Evolutionary conservation across 1,140 invertebrate genomes (phyloP), one percentile per base, ranked within the genome.

Genomic region (Neodiprion fabricii): DNA sequence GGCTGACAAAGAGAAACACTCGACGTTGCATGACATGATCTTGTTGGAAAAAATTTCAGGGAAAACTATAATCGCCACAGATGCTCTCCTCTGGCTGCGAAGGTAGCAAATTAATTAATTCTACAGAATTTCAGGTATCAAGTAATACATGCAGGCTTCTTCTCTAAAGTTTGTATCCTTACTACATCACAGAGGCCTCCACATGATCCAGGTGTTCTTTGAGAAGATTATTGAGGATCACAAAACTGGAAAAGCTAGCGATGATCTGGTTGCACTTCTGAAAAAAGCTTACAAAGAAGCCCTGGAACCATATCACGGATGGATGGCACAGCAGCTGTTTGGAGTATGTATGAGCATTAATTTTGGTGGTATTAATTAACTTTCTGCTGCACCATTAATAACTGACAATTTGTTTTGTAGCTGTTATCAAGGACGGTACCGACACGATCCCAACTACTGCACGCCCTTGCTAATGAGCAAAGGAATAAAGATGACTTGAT

Each of bases 71-170:
- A 68, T 89, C 74, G 91, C 90, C 28, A 89, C 88, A 49, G 91
- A 93, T 82, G 90, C 93, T 78, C 84, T 93, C 67, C 78, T 93
- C 61, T 94, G 93, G 93, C 85, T 94, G n/a, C 91, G 89, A 83
- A 92, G 93, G 93, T 93, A 85, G 77, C 17, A 74, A 72, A 69
- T 49, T 7, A 49, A 68, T 40, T 12, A 67, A 70, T 76, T 74
- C 48, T 11, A 50, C 5, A 61, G 17, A 74, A 72, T 66, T 48
- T 74, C 28, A 40, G 28, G 23, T 67, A 77, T 65, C 61, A 67
- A 75, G n/a, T 70, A 8, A 61, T 61, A 17, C 21, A 48, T 50
- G 28, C 48, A n/a, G 48, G 17, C 14, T 75, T 17, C 14, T 48
- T 69, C 53, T 61, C 67, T 73, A 1, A 67, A 72, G 47, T 65